Evolutionary conservation across 2,797 vertebrate genomes (phyloP).

Genomic region (Alosa sapidissima): DNA sequence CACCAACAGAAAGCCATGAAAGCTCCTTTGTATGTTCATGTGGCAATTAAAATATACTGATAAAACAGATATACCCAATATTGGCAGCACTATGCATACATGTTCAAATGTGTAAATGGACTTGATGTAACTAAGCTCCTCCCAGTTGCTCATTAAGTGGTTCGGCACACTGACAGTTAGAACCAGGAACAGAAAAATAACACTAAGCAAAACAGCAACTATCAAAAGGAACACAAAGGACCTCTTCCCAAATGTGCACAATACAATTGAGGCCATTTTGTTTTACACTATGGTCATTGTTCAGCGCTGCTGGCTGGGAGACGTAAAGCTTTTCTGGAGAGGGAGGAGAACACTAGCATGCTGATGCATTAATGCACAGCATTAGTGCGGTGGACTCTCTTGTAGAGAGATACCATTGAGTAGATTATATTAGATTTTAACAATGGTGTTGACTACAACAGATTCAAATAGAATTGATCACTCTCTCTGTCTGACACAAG

Average conservation of each 20-base stretch:
- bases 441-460: constrained; percentile 33
- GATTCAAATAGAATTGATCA: constrained; percentile 62
- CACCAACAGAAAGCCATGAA: constrained; percentile 57
- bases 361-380: constrained; percentile 1
- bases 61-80: constrained; percentile 43
- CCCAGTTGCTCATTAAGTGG: neutral
- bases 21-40: constrained; percentile 63
- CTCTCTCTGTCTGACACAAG: constrained; percentile 52
- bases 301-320: neutral
- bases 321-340: neutral
- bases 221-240: neutral
- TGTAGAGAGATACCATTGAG: constrained; percentile 62
- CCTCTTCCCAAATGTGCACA: neutral
- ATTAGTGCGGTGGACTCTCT: constrained; percentile 57
- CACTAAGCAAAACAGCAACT: constrained; percentile 36
- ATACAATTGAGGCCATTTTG: neutral
- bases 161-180: neutral
- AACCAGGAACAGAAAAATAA: constrained; percentile 34
- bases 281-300: neutral
- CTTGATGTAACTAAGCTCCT: neutral
- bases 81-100: constrained; percentile 27
- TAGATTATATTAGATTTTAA: constrained; percentile 55
- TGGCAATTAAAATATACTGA: constrained; percentile 63
- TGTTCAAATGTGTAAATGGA: constrained; percentile 18
- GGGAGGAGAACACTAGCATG: neutral